phyloP scores from a whole-genome alignment of 2,888 invertebrate species.

The Limnephilus lunatus region DNA sequence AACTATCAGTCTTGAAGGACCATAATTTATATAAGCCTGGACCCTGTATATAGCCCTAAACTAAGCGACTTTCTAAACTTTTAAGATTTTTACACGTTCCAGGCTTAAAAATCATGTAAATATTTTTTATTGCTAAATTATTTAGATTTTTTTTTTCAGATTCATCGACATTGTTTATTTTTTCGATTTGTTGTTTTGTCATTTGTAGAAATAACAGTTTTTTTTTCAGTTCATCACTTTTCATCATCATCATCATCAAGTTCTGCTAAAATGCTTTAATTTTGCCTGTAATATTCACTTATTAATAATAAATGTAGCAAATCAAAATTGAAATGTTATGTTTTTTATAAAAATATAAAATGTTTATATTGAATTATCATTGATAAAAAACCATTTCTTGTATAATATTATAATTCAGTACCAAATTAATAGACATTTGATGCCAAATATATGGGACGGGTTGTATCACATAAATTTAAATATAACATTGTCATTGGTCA shows the following conservation, averaged over 20 bases:
- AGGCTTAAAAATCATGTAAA: neutral
- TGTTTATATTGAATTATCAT: neutral
- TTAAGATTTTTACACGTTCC: no score
- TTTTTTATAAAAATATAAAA: neutral
- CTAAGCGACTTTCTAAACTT: no score
- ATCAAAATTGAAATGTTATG: neutral
- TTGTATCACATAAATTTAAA: no score
- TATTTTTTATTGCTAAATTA: neutral
- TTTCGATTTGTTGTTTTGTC: no score
- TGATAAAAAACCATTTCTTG: neutral
- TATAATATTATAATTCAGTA: neutral
- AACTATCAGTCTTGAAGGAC: no score
- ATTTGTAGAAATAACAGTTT: neutral
- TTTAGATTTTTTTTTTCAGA: neutral
- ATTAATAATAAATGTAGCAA: neutral
- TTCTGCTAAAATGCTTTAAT: neutral
- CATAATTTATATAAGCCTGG: no score
- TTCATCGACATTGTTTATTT: neutral
- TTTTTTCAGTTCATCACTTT: neutral
- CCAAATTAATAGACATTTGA: neutral
- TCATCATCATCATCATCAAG: neutral
- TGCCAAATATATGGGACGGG: neutral
- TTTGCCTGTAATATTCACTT: neutral
- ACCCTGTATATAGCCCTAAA: no score
- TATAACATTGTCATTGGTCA: no score